phyloP scores from a whole-genome alignment of 2,888 invertebrate species.

The Polymixis lichenea region DNA sequence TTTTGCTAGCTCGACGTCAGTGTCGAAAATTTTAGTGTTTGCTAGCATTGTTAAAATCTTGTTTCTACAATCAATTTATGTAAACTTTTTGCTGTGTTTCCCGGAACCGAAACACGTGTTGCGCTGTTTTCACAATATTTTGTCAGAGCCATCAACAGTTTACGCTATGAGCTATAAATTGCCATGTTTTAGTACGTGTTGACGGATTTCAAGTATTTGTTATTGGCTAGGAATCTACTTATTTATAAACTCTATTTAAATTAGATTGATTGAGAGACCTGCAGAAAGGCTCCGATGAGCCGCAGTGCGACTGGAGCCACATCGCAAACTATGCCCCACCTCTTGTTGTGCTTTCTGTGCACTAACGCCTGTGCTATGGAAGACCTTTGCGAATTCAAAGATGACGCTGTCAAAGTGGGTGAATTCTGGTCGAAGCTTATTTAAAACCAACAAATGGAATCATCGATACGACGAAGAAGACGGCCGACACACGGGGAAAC shows the following conservation, averaged over 20 bases:
- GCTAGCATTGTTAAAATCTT: background rate
- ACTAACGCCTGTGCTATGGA: no score
- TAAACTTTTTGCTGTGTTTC: constrained; percentile 11
- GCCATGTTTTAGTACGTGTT: constrained; percentile 10
- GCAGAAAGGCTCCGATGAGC: no score
- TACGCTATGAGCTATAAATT: constrained; percentile 34
- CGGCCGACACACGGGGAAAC: background rate
- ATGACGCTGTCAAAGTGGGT: no score
- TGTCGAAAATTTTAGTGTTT: background rate
- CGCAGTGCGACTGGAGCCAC: no score
- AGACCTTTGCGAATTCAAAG: no score
- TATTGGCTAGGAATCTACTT: background rate
- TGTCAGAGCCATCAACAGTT: constrained; percentile 43
- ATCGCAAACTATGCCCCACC: no score
- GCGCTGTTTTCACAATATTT: constrained; percentile 42
- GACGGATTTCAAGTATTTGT: constrained; percentile 8
- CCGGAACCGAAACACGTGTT: constrained; percentile 26
- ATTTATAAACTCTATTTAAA: background rate
- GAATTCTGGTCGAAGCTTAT: no score
- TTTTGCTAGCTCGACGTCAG: background rate
- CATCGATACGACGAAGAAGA: no score
- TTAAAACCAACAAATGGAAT: no score
- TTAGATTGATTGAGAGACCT: background rate
- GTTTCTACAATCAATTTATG: background rate
- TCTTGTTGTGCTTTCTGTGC: no score